Conservation (phyloP, 37 sponge, comb jelly and placozoan species). For the Beroe forskalii region DNA sequence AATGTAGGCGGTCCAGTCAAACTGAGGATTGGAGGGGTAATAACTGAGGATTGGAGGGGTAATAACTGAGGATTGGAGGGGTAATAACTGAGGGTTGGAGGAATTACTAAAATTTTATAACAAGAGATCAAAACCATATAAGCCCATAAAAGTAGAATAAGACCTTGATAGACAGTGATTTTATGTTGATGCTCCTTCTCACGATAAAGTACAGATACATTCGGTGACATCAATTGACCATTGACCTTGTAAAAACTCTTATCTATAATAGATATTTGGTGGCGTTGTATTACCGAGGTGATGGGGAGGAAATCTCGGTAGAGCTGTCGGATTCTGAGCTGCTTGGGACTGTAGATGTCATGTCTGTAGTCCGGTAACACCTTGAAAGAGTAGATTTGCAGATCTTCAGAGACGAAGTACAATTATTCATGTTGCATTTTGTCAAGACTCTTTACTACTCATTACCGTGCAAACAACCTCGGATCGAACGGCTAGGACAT, state of each 20-base stretch:
- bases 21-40: neutral
- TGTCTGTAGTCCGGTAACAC: constrained; percentile 7
- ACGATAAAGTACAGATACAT: too few species aligned
- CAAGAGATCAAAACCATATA: too few species aligned
- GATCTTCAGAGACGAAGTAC: too few species aligned
- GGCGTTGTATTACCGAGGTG: neutral
- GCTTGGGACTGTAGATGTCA: constrained; percentile 25
- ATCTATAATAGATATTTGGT: neutral
- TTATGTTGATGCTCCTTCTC: too few species aligned
- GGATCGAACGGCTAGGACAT: too few species aligned
- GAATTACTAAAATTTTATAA: too few species aligned
- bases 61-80: neutral
- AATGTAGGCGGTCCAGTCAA: constrained; percentile 10
- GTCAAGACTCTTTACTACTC: neutral
- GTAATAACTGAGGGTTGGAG: neutral
- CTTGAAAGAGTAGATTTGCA: too few species aligned
- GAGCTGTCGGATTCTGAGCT: neutral
- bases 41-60: neutral
- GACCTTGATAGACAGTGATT: too few species aligned
- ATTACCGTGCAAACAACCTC: neutral
- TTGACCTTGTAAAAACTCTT: too few species aligned
- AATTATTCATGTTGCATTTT: too few species aligned
- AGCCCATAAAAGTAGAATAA: too few species aligned
- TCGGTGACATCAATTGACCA: too few species aligned
- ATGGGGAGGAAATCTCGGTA: constrained; percentile 28